Base-by-base conservation (phyloP, 2,113 vertebrate genomes). In the Fregetta grallaria region DNA sequence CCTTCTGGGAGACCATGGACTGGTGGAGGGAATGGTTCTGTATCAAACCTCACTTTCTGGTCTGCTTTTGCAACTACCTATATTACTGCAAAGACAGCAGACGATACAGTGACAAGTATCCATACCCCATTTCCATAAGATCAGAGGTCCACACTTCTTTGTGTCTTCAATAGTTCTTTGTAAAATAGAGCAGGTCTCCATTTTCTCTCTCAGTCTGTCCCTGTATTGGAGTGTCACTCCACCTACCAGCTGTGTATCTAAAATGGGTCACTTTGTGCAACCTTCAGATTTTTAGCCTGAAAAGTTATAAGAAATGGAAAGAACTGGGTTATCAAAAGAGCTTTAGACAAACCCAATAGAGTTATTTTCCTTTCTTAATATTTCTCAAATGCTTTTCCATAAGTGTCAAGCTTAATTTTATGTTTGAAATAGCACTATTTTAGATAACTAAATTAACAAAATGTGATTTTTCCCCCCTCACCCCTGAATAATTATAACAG, bases 81-180 rank as follows among this genome's bases (percentile, higher is more conserved):
- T 34, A 15, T 34, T 53, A 26, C 18, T 68, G 21, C 23, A 30
- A 58, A 49, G 29, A n/a, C 1, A 2, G 13, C 7, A 40, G 27
- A 42, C 2, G 12, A 22, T 17, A n/a, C 16, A 71, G 29, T 14
- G 7, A 15, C 55, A 32, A 13, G 4, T 21, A 44, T 6, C 45
- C 30, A 26, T 18, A 50, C 3, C 13, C 7, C 2, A 4, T 30
- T 81, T 21, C 45, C 11, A n/a, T 0, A 17, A 52, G 25, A 17
- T 7, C 19, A 53, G 55, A 65, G n/a, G 15, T 25, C 25, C 58
- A 42, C 13, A 15, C 3, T 90, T 71, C 38, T 65, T 72, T 9
- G 2, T 40, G 30, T 8, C 18, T 76, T 53, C 76, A 36, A 34
- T 0, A 45, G 15, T 9, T 50, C 17, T 40, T 75, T n/a, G 5